phyloP scores from a whole-genome alignment of 2,797 vertebrate species.

The Sebastolobus alascanus region DNA sequence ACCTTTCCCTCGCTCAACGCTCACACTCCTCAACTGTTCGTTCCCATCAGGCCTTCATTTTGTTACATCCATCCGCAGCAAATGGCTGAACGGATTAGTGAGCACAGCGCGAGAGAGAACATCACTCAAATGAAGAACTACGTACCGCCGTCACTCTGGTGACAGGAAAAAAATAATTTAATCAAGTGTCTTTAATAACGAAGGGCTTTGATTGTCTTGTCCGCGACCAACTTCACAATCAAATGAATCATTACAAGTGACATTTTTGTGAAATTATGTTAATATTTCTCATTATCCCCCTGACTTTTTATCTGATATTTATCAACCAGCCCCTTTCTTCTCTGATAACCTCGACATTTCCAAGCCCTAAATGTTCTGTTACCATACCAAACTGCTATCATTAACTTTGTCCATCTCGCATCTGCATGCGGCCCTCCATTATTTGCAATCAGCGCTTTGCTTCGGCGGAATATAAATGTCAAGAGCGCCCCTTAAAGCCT shows the following conservation, averaged over 20 bases:
- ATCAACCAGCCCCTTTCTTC: conserved; percentile 43
- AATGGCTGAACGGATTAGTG: conserved; percentile 39
- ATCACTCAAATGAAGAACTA: conserved; percentile 6
- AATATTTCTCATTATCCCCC: conserved; percentile 61
- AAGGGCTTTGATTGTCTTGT: conserved; percentile 42
- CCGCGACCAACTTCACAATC: conserved; percentile 31
- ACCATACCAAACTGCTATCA: conserved; percentile 30
- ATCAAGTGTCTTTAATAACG: conserved; percentile 32
- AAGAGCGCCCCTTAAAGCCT: conserved; percentile 55
- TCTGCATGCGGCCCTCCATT: conserved; percentile 52
- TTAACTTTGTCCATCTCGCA: conserved; percentile 52
- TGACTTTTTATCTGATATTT: conserved; percentile 48
- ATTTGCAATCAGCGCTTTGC: conserved; percentile 62
- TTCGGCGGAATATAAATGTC: conserved; percentile 69
- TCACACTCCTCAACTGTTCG: conserved; percentile 44
- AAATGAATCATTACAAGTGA: conserved; percentile 43
- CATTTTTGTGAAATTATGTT: conserved; percentile 27
- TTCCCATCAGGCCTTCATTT: conserved; percentile 58
- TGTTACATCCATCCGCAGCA: conserved; percentile 39
- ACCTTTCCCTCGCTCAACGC: conserved; percentile 62
- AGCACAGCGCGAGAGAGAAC: not conserved
- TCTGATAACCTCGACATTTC: conserved; percentile 56
- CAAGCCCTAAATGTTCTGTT: conserved; percentile 16
- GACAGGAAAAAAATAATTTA: conserved; percentile 28
- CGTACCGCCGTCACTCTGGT: not conserved